Evolutionary conservation across 64 coral and sea anemone genomes (phyloP).

Genomic region (Stichodactyla helianthus): DNA sequence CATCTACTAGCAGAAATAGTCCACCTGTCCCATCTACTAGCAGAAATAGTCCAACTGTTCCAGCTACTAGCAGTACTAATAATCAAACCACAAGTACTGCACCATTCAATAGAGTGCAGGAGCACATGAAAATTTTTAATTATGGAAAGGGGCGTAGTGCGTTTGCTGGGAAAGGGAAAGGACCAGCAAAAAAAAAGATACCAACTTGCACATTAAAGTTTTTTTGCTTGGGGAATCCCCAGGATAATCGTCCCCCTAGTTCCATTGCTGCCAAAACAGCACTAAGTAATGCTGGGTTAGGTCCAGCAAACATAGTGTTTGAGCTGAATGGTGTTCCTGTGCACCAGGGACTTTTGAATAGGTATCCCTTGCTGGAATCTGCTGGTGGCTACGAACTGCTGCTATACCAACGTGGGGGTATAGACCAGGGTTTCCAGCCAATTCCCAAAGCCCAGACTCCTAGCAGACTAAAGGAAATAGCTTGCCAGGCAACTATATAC

Average conservation of each 20-base stretch:
- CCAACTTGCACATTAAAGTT: constrained; percentile 45
- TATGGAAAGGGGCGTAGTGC: constrained; percentile 31
- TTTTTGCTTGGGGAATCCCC: constrained; percentile 28
- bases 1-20: not conserved
- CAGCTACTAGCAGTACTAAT: not conserved
- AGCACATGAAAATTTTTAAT: constrained; percentile 33
- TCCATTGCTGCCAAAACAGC: constrained; percentile 22
- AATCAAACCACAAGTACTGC: not conserved
- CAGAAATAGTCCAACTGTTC: not conserved
- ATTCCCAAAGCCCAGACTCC: constrained; percentile 35
- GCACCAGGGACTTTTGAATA: constrained; percentile 37
- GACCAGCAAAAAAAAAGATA: constrained; percentile 18
- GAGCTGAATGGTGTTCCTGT: constrained; percentile 33
- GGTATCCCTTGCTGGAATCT: constrained; percentile 27
- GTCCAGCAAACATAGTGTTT: constrained; percentile 35
- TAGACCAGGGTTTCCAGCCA: constrained; percentile 56
- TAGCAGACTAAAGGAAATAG: constrained; percentile 42
- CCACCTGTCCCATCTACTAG: too few species aligned
- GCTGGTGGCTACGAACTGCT: constrained; percentile 62
- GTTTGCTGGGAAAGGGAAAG: constrained; percentile 39
- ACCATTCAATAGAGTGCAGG: constrained; percentile 15
- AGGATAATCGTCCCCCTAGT: constrained; percentile 23
- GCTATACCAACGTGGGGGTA: constrained; percentile 59
- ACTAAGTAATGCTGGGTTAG: constrained; percentile 45
- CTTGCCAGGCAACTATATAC: constrained; percentile 46